phyloP scores from a whole-genome alignment of 2,113 vertebrate genomes.

The Erythrocercus mccallii region DNA sequence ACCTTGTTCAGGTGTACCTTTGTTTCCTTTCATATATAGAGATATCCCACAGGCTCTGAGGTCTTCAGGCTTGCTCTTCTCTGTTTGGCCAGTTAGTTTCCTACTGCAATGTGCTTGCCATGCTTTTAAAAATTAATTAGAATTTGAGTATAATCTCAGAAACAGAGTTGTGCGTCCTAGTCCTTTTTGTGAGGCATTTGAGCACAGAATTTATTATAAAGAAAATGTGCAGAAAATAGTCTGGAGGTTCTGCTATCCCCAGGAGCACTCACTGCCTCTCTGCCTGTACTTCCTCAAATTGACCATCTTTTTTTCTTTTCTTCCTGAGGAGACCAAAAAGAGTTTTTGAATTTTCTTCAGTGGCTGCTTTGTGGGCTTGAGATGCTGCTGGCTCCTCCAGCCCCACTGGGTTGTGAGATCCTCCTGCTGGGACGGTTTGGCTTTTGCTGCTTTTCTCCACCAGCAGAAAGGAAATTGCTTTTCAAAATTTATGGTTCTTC shows the following conservation, averaged over 20 bases:
- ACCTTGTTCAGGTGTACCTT: background rate
- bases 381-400: background rate
- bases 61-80: background rate
- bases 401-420: accelerated
- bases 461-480: background rate
- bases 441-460: background rate
- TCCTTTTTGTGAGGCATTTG: background rate
- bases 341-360: background rate
- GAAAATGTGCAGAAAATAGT: background rate
- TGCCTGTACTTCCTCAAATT: background rate
- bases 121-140: background rate
- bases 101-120: background rate
- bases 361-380: background rate
- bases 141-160: background rate
- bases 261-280: background rate
- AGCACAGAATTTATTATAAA: background rate
- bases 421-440: background rate
- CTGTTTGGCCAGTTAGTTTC: background rate
- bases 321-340: background rate
- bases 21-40: background rate
- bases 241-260: background rate
- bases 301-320: background rate
- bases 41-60: background rate
- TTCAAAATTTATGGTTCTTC: background rate
- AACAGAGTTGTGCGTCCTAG: background rate